Evolutionary conservation across 2,113 vertebrate genomes (phyloP).

Genomic region (Aldabrachelys gigantea): DNA sequence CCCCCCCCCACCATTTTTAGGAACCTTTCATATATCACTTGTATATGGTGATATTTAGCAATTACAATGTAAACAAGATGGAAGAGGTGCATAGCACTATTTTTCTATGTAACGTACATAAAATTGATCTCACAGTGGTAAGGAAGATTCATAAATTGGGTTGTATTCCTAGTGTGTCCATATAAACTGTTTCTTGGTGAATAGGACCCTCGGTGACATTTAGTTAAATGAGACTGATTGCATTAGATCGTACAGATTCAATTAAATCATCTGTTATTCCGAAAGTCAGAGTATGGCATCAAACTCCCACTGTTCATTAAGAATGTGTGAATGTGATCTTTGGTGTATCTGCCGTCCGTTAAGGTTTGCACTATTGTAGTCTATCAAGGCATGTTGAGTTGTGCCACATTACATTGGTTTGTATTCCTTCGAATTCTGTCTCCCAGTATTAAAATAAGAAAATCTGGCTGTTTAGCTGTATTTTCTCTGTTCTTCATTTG

Average conservation of each 20-base stretch:
- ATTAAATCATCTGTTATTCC: constrained; percentile 76
- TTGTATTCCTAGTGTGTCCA: constrained; percentile 51
- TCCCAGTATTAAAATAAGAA: neutral
- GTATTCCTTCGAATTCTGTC: neutral
- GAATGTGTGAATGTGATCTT: constrained; percentile 39
- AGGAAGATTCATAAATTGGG: constrained; percentile 49
- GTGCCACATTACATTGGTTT: constrained; percentile 7
- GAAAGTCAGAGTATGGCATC: constrained; percentile 33
- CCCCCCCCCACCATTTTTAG: neutral
- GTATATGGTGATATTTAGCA: neutral
- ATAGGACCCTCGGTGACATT: constrained; percentile 68
- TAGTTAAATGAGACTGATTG: constrained; percentile 74
- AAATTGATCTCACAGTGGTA: constrained; percentile 24
- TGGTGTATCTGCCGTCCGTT: constrained; percentile 45
- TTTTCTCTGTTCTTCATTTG: neutral
- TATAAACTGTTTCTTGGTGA: constrained; percentile 61
- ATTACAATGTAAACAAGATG: constrained; percentile 28
- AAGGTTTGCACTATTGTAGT: constrained; percentile 28
- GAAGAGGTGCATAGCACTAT: neutral
- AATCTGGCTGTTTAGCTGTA: neutral
- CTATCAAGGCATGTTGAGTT: constrained; percentile 33
- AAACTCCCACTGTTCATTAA: constrained; percentile 59
- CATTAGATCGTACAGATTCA: constrained; percentile 71
- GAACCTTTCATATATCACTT: neutral
- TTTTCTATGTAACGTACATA: neutral